Conservation (phyloP, 2,888 invertebrate species). For the Ptilodon capucinus region DNA sequence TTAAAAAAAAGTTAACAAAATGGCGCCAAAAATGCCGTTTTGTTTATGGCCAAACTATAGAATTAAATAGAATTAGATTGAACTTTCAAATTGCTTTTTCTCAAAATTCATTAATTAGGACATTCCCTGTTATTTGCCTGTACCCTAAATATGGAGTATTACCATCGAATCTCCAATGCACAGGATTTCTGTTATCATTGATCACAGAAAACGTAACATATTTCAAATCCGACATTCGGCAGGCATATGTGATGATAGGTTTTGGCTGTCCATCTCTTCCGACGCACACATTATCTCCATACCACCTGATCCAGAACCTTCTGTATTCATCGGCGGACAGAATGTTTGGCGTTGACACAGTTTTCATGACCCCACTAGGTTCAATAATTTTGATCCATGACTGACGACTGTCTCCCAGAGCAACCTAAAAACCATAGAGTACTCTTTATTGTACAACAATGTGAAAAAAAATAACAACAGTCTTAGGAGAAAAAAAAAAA, state of each 20-base stretch:
- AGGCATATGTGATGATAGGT: constrained; percentile 37
- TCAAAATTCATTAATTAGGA: no score
- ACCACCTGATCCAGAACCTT: constrained; percentile 79
- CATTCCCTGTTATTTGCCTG: no score
- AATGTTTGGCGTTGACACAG: constrained; percentile 63
- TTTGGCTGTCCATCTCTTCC: constrained; percentile 60
- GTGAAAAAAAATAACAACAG: no score
- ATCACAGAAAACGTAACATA: constrained; percentile 43
- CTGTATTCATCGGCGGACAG: constrained; percentile 62
- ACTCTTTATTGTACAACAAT: no score
- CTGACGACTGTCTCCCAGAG: constrained; percentile 37
- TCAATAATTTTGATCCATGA: constrained; percentile 39
- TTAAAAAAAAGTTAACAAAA: no score
- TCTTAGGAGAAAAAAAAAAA: no score
- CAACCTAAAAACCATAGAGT: constrained; percentile 34
- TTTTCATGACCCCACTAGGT: constrained; percentile 16
- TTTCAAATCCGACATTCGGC: constrained; percentile 34
- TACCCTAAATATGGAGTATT: no score
- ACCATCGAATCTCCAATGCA: constrained; percentile 56
- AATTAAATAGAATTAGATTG: no score
- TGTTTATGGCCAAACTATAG: no score
- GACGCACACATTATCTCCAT: constrained; percentile 59
- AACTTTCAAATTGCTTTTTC: no score
- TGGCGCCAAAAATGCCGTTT: no score
- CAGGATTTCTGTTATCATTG: constrained; percentile 16